Evolutionary conservation across 2,113 vertebrate genomes (phyloP).

Genomic region (Corydoras sp.): DNA sequence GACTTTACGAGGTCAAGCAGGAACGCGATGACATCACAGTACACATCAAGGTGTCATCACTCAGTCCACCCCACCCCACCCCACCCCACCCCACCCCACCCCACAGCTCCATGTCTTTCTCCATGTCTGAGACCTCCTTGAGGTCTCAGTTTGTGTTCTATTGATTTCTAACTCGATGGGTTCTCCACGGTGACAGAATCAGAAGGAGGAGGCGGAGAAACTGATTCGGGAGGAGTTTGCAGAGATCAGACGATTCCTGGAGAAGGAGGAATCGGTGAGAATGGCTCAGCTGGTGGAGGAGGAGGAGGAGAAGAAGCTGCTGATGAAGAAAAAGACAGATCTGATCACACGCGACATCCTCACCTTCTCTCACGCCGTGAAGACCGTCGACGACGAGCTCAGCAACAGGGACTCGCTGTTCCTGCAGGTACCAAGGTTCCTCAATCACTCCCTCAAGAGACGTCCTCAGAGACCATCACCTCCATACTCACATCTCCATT

Average conservation of each 20-base stretch:
- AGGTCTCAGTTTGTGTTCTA: too few species aligned
- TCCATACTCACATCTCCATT: background rate
- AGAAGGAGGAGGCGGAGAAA: slow-evolving; percentile 60
- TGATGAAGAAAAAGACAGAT: slow-evolving; percentile 61
- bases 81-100: too few species aligned
- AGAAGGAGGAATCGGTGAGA: slow-evolving; percentile 54
- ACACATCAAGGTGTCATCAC: slow-evolving; percentile 70
- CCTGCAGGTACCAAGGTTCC: slow-evolving; percentile 52
- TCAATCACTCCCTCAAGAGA: background rate
- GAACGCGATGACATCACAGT: slow-evolving; percentile 68
- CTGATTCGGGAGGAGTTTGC: slow-evolving; percentile 61
- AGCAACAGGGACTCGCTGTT: slow-evolving; percentile 52
- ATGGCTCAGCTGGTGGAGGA: slow-evolving; percentile 56
- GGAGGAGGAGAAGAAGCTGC: slow-evolving; percentile 57
- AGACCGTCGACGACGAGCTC: slow-evolving; percentile 64
- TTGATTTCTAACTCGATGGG: too few species aligned
- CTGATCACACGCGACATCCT: slow-evolving; percentile 61
- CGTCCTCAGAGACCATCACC: background rate
- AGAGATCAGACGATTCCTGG: slow-evolving; percentile 58
- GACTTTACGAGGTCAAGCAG: slow-evolving; percentile 70
- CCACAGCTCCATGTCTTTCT: too few species aligned
- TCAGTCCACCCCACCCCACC: slow-evolving; percentile 9
- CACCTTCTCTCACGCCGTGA: slow-evolving; percentile 60
- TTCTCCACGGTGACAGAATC: slow-evolving; percentile 48
- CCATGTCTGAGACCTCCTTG: too few species aligned